These are phyloP conservation scores for Grallaria varia DNA, from an alignment of 2,113 vertebrate genomes.

Conservation along the genomic window DNA sequence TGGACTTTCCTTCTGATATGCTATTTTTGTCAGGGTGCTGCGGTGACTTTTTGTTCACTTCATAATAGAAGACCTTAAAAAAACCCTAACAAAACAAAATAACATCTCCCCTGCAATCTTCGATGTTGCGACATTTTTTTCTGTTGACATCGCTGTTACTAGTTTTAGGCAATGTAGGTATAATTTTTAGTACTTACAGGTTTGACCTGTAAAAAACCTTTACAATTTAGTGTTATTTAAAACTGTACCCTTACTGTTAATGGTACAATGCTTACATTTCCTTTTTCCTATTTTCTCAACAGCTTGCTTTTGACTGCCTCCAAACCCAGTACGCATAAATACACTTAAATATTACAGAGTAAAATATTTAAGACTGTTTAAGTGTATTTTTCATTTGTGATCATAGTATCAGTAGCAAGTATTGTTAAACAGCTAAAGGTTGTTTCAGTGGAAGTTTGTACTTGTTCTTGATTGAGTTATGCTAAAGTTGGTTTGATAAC, in stretches of 20 bases:
- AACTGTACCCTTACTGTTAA: not conserved
- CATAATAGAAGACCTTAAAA: not conserved
- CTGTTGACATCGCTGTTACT: not conserved
- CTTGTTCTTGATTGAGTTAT: not conserved
- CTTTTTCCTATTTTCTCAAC: not conserved
- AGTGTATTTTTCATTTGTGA: not conserved
- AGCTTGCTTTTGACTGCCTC: not conserved
- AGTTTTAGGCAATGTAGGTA: not conserved
- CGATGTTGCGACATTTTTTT: not conserved
- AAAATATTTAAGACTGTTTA: not conserved
- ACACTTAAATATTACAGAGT: too few relatives aligned
- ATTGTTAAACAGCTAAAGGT: not conserved
- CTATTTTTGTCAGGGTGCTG: not conserved
- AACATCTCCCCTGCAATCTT: too few relatives aligned
- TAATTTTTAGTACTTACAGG: not conserved
- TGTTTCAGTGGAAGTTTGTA: not conserved
- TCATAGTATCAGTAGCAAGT: not conserved
- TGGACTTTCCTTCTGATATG: not conserved
- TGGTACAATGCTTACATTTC: not conserved
- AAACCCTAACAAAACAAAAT: not conserved
- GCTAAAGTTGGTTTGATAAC: not conserved
- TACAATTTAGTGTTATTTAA: not conserved
- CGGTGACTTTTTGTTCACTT: not conserved
- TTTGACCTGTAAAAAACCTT: not conserved
- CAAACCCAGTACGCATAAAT: not conserved